Evolutionary conservation across 92 coral and sea anemone species (phyloP).

Genomic region (Scolanthus callimorphus): DNA sequence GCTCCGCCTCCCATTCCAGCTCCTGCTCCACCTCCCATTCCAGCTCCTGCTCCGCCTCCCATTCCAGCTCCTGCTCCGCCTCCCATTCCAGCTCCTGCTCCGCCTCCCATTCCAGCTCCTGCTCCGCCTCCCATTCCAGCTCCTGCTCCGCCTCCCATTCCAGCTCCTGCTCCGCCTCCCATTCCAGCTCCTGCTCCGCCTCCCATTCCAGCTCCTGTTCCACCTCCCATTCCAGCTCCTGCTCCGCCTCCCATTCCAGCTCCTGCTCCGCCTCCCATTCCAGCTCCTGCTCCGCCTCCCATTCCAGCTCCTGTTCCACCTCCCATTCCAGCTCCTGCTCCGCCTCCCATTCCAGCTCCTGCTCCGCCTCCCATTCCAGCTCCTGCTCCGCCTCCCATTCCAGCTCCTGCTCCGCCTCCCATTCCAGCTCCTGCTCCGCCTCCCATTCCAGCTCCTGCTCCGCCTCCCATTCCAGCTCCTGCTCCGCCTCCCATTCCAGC

Average conservation of each 20-base stretch:
- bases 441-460: slow-evolving; percentile 4
- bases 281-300: too few relatives aligned
- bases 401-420: slow-evolving; percentile 6
- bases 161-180: slow-evolving; percentile 9
- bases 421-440: slow-evolving; percentile 4
- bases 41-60: too few relatives aligned
- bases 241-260: not conserved
- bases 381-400: not conserved
- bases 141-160: slow-evolving; percentile 1
- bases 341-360: too few relatives aligned
- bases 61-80: too few relatives aligned
- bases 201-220: too few relatives aligned
- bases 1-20: too few relatives aligned
- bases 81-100: slow-evolving; percentile 6
- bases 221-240: not conserved
- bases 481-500: slow-evolving; percentile 10
- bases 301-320: too few relatives aligned
- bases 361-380: slow-evolving; percentile 3
- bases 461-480: slow-evolving; percentile 1
- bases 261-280: too few relatives aligned
- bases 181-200: not conserved
- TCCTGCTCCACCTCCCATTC: too few relatives aligned
- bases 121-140: slow-evolving; percentile 5
- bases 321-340: too few relatives aligned
- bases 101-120: slow-evolving; percentile 4